Base-by-base conservation (phyloP, 2,797 vertebrate genomes). In the Pyrocephalus nanus region DNA sequence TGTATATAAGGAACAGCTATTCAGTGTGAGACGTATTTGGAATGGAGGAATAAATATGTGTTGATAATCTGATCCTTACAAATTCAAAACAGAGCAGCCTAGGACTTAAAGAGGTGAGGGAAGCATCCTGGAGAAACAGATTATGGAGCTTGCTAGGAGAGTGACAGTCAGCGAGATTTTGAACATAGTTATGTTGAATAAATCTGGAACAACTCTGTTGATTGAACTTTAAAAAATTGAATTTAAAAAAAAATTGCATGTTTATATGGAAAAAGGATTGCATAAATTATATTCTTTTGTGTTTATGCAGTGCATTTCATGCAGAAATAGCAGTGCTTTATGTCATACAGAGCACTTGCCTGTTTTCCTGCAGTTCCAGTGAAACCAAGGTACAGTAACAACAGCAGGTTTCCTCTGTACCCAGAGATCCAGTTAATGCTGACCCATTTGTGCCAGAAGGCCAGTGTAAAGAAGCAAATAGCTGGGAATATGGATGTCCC, bases 71-170 rank as follows among this genome's bases (percentile, higher is more conserved):
- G 57, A 95, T 83, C 54, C 64, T 70, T 91, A 88, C 81, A 93
- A 88, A 96, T 80, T 95, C 65, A 94, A 95, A 96, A 69, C 87
- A 96, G 72, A 97, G 76, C 47, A 64, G 77, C 45, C n/a, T 64
- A 78, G 67, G 27, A 90, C n/a, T 86, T 92, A 58, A 92, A 94
- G 86, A 92, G 81, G 84, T 95, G 86, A 89, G 80, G 57, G 60
- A 84, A 81, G 66, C 55, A 78, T 91, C 73, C 83, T 78, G 70
- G 36, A 95, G 58, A 93, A 91, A 61, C 48, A 90, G 80, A 70
- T 94, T 81, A 78, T 62, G 60, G 34, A 78, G 55, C 84, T 88
- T 90, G 50, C 57, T 84, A 42, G 48, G 30, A 85, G 32, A 83
- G 14, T 64, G 79, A 94, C 64, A 86, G 65, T 54, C 45, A 60